Conservation (phyloP, 2,797 vertebrate genomes). For the Babyrousa celebensis region DNA sequence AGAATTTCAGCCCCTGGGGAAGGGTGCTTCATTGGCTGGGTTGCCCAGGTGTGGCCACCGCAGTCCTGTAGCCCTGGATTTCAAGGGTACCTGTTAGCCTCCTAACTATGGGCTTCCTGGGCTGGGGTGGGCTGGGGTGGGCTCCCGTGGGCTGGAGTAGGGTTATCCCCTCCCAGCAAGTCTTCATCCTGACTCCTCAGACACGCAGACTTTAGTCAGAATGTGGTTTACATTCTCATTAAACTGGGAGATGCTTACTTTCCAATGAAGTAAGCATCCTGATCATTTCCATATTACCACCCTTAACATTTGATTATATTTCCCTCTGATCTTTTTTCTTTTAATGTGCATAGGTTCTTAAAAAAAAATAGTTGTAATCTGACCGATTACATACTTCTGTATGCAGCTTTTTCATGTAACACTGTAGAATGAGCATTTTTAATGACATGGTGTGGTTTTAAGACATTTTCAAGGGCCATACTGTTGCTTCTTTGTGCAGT, state of each 20-base stretch:
- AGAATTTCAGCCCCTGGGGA: conserved; percentile 46
- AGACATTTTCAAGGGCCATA: neutral
- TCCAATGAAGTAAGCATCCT: neutral
- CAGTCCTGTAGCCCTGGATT: neutral
- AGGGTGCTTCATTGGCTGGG: neutral
- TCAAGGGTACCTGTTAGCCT: neutral
- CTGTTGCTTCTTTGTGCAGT: neutral
- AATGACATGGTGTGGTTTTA: conserved; percentile 14
- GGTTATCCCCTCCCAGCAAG: neutral
- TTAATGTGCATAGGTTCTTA: neutral
- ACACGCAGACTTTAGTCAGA: neutral
- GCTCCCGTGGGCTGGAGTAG: no score
- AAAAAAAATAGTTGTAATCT: neutral
- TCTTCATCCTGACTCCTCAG: neutral
- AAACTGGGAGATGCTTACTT: conserved; percentile 21
- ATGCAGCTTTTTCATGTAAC: neutral
- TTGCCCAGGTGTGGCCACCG: neutral
- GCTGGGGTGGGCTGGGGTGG: neutral
- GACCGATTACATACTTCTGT: neutral
- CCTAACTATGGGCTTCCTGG: neutral
- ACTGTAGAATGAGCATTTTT: neutral
- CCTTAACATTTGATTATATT: conserved; percentile 4
- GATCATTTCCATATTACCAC: neutral
- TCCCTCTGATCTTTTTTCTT: neutral
- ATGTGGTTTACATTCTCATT: neutral